A percentile compares a stretch with the other conserved stretches of the same genome.
These are phyloP conservation scores for Trichopria drosophilae DNA, from an alignment of 2,888 invertebrate genomes.

Conservation along the genomic window DNA sequence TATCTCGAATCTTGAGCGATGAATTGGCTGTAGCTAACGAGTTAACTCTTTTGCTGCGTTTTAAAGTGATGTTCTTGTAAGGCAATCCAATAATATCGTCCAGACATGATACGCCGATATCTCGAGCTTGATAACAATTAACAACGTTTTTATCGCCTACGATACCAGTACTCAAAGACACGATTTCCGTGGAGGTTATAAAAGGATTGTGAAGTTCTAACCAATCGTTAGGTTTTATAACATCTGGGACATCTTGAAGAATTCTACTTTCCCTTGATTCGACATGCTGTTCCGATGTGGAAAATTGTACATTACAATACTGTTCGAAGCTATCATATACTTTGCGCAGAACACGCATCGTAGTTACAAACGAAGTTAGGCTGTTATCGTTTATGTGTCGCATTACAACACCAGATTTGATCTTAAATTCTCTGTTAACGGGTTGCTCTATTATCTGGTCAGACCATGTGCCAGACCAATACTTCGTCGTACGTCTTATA, in stretches of 20 bases:
- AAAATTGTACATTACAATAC: conserved; percentile 37
- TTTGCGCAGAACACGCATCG: no score
- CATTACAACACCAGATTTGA: conserved; percentile 40
- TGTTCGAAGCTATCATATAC: conserved; percentile 31
- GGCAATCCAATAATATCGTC: no score
- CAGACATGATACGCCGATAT: no score
- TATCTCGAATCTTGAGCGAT: no score
- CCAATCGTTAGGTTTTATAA: not conserved
- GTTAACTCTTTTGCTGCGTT: no score
- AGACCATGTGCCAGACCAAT: no score
- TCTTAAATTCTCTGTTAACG: conserved; percentile 45
- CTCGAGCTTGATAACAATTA: conserved; percentile 7
- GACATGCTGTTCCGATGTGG: conserved; percentile 46
- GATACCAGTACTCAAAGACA: not conserved
- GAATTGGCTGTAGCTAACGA: no score
- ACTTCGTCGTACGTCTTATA: conserved; percentile 39
- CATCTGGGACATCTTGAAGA: not conserved
- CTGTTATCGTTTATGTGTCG: conserved; percentile 37
- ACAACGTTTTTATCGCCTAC: conserved; percentile 2
- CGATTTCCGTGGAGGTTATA: not conserved
- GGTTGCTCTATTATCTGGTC: conserved; percentile 49
- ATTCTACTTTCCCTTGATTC: conserved; percentile 35
- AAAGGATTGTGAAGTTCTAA: not conserved
- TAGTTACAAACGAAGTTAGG: no score
- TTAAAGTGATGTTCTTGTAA: no score